Conservation (phyloP, 2,797 vertebrate genomes). For the Danio jaintianensis region DNA sequence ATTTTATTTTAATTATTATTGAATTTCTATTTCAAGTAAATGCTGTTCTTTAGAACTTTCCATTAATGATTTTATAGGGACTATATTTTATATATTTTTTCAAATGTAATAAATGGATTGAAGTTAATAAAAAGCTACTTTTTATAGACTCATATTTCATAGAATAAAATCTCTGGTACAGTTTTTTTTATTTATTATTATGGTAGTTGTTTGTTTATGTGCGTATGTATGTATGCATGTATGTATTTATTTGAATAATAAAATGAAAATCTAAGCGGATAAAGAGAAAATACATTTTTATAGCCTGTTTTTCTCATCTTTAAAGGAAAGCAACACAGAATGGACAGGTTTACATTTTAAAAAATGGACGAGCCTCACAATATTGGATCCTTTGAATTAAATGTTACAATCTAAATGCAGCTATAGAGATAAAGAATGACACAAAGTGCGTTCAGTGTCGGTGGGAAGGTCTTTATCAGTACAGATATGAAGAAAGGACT, state of each 20-base stretch:
- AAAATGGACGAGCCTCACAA: neutral
- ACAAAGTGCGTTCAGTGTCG: neutral
- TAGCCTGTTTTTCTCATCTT: neutral
- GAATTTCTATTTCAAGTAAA: neutral
- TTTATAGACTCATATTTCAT: no score
- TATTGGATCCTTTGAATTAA: neutral
- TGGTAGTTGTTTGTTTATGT: no score
- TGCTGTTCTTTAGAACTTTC: neutral
- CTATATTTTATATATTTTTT: no score
- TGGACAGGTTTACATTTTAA: neutral
- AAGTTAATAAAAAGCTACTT: no score
- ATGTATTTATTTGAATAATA: no score
- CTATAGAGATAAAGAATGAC: slow-evolving; percentile 5
- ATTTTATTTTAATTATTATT: no score
- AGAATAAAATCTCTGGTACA: no score
- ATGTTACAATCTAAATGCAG: neutral
- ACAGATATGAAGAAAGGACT: neutral
- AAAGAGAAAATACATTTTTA: neutral
- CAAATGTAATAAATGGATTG: no score
- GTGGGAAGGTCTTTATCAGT: slow-evolving; percentile 3
- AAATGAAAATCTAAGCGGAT: neutral
- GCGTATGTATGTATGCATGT: no score
- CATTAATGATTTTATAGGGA: no score
- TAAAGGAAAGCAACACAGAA: neutral
- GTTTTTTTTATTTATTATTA: no score